Conservation (phyloP, 2,797 vertebrate genomes). For the Micromesistius poutassou region DNA sequence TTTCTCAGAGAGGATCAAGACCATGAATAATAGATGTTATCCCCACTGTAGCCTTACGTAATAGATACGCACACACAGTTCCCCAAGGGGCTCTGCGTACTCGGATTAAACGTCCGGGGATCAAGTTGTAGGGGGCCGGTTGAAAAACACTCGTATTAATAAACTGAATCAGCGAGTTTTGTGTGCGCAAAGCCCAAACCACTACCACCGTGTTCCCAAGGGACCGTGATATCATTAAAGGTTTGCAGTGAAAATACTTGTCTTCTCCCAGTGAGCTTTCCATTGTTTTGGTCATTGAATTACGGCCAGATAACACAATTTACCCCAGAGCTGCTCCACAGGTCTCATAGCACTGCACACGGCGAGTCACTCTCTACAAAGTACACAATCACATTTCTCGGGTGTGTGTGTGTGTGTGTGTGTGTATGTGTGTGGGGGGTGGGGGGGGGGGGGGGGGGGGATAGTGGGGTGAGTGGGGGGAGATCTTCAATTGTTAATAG, state of each 20-base stretch:
- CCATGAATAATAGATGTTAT: conserved; percentile 66
- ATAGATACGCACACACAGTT: conserved; percentile 45
- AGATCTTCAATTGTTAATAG: not conserved
- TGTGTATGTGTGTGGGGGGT: no score
- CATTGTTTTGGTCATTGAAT: not conserved
- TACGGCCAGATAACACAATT: not conserved
- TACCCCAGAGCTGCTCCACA: not conserved
- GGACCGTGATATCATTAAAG: not conserved
- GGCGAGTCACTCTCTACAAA: not conserved
- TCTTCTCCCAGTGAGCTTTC: not conserved
- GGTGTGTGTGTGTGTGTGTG: no score
- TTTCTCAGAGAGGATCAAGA: conserved; percentile 51
- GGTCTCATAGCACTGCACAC: no score
- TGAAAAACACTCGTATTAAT: not conserved
- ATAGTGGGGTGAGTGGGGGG: no score
- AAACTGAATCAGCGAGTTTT: not conserved
- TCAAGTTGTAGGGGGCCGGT: no score
- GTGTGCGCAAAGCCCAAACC: not conserved
- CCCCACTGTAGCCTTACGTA: conserved; percentile 55
- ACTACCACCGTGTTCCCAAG: not conserved
- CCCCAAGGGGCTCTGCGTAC: no score
- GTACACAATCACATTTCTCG: not conserved
- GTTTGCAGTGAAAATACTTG: not conserved
- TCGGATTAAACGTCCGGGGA: no score
- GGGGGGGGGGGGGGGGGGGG: no score